Evolutionary conservation across 2,797 vertebrate genomes (phyloP), one percentile per base, ranked within the genome.

Genomic region (Halcyon badia): DNA sequence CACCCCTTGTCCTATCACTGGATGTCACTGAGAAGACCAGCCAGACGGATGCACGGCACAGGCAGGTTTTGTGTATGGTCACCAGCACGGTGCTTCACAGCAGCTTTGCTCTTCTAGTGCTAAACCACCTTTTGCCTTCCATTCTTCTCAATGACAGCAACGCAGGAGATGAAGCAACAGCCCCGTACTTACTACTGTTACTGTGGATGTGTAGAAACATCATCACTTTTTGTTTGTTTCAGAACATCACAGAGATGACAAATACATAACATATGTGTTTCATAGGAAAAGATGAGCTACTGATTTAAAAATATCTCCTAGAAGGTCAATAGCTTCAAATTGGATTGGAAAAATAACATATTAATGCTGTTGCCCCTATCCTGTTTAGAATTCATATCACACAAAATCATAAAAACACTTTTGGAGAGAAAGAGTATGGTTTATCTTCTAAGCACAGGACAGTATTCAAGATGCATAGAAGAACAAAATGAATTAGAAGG

Each of bases 321-420:
- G 51, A 58, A 84, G 52, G 49, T 87, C 46, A 85, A 54, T 58
- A 85, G 19, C 46, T 94, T 85, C 71, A 89, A 70, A 65, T 0
- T 56, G 52, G 68, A 44, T 73, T 85, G n/a, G 64, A 58, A 91
- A 57, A 96, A 54, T 77, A 80, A 11, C 37, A 61, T 20, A 41
- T 49, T 77, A 83, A 61, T 90, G 60, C 49, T 87, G 17, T 48
- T 91, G 22, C 44, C 56, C 72, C 37, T 54, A 0, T 73, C 25
- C 44, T 87, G n/a, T 52, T 92, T 89, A 44, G 57, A 92, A 96
- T 90, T 92, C 60, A 46, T 16, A 21, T 62, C 80, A 84, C 48
- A 58, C 2, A 42, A 71, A 44, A 83, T 35, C 31, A 52, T 49
- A 39, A 87, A 88, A 83, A n/a, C 28, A 21, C 21, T 80, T 94